Base-by-base conservation (phyloP, 1,140 invertebrate species). In the Leptinotarsa undecemlineata region DNA sequence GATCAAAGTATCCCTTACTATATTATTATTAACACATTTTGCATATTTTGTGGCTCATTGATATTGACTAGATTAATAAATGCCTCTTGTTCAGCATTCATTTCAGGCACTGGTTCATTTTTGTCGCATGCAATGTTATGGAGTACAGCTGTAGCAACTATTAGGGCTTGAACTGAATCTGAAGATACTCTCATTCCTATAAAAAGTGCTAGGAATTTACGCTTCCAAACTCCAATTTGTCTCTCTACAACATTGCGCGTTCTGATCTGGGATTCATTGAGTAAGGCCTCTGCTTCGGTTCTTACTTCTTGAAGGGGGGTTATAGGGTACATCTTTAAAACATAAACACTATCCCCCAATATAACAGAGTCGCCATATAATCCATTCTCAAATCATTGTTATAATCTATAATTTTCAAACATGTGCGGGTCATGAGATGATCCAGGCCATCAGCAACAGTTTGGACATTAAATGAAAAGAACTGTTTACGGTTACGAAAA, bases 381-480 rank as follows among this genome's bases (percentile, higher is more conserved):
- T n/a, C 62, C 62, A 63, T 63, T 23, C 13, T 63, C 62, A 19
- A 63, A 63, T 47, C 3, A 14, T 13, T n/a, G 11, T n/a, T 4
- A n/a, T 42, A 81, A 42, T 75, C 14, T 48, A 60, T 63, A 77
- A 69, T 79, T 80, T 26, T 76, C 64, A 47, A 85, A 85, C 21
- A 85, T 86, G 17, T 51, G 48, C 17, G 3, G 15, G 70, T 86
- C 85, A 75, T 85, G 84, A 6, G 74, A 72, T 57, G 76, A 79
- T 15, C 83, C 84, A 6, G 84, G 83, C 82, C 83, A 79, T 83
- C 78, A 66, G 77, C 80, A 26, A 85, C 71, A 11, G 77, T 74
- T 80, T 86, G 84, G 0, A 85, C 80, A 76, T 86, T 85, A n/a
- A 83, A 75, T 14, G 82, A 84, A 77, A 84, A 85, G 71, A 79